Conservation (phyloP, 2,113 vertebrate genomes). For the Mesitornis unicolor region DNA sequence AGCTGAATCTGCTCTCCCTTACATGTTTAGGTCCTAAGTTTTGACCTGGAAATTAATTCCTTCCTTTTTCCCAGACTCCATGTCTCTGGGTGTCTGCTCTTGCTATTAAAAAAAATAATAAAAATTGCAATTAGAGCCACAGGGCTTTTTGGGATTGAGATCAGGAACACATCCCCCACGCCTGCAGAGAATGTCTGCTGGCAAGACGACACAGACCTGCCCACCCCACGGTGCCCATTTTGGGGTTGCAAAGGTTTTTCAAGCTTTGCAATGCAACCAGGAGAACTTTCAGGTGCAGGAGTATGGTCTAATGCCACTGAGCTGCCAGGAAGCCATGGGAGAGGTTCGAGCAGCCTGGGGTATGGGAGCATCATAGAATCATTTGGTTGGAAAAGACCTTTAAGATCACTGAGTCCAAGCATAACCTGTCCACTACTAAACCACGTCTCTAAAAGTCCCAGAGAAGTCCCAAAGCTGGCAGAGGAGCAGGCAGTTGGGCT, state of each 20-base stretch:
- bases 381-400: too few relatives aligned
- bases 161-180: too few relatives aligned
- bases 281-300: not conserved
- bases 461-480: not conserved
- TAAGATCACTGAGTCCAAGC: too few relatives aligned
- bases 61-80: not conserved
- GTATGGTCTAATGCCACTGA: too few relatives aligned
- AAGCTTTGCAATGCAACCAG: not conserved
- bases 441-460: too few relatives aligned
- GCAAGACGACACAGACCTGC: not conserved
- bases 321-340: not conserved
- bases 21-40: rapidly evolving
- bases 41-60: not conserved
- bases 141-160: not conserved
- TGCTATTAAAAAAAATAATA: not conserved
- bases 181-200: rapidly evolving
- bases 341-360: too few relatives aligned
- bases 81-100: not conserved
- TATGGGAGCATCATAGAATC: too few relatives aligned
- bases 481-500: not conserved
- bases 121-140: not conserved
- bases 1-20: not conserved
- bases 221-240: not conserved
- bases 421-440: too few relatives aligned
- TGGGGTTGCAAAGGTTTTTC: not conserved